These are phyloP conservation scores for Harpalus rufipes DNA, from an alignment of 2,888 invertebrate species.

Conservation along the genomic window DNA sequence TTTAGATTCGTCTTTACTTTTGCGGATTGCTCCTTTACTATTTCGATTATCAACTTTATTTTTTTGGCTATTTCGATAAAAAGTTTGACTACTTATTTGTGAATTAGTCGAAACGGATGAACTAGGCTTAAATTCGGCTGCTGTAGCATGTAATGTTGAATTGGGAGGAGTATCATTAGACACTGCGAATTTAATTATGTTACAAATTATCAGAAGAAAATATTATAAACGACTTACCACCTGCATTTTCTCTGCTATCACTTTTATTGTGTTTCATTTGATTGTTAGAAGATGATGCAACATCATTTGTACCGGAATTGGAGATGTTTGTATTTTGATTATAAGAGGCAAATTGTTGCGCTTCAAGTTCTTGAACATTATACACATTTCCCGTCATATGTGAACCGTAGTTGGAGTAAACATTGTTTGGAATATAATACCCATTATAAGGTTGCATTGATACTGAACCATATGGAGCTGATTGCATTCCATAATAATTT, in stretches of 20 bases:
- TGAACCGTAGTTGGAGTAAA: conserved; percentile 53
- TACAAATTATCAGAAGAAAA: background rate
- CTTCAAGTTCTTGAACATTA: conserved; percentile 62
- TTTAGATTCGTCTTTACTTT: conserved; percentile 56
- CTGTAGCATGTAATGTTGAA: conserved; percentile 80
- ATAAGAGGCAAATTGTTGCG: conserved; percentile 49
- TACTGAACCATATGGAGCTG: conserved; percentile 52
- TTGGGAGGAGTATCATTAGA: conserved; percentile 69
- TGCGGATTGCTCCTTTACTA: conserved; percentile 66
- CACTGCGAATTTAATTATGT: conserved; percentile 14
- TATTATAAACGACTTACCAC: conserved; percentile 5
- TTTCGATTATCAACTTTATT: conserved; percentile 55
- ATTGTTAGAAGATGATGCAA: conserved; percentile 18
- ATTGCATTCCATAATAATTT: conserved; percentile 56
- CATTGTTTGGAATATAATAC: conserved; percentile 58
- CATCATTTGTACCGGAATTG: background rate
- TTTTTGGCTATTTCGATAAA: conserved; percentile 46
- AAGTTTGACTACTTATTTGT: conserved; percentile 59
- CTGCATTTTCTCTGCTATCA: conserved; percentile 8
- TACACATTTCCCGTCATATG: conserved; percentile 57
- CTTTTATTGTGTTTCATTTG: background rate
- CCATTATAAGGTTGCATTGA: conserved; percentile 56
- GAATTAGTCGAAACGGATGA: conserved; percentile 73
- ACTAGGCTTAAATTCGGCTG: conserved; percentile 81
- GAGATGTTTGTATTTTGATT: conserved; percentile 40